Conservation (phyloP, 2,113 vertebrate species). For the Symphodus melops region DNA sequence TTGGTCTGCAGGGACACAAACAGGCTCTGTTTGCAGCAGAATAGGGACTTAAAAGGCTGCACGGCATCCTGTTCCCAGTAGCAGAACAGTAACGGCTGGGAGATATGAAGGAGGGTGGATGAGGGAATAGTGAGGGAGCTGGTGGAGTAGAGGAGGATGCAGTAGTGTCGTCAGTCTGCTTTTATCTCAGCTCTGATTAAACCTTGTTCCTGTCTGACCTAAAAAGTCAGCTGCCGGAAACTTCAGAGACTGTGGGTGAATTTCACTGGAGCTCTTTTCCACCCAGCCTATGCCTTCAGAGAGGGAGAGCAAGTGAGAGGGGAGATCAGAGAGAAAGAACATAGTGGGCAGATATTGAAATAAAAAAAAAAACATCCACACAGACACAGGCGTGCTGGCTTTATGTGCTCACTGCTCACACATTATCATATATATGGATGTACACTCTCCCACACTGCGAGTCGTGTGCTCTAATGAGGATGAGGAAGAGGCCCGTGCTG, state of each 20-base stretch:
- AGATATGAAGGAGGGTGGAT: slow-evolving; percentile 35
- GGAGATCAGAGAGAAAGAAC: slow-evolving; percentile 55
- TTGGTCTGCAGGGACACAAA: slow-evolving; percentile 65
- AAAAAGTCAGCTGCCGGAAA: slow-evolving; percentile 79
- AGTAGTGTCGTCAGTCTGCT: slow-evolving; percentile 64
- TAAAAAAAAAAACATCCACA: not conserved
- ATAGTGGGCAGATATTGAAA: slow-evolving; percentile 37
- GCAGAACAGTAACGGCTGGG: slow-evolving; percentile 38
- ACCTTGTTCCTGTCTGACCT: slow-evolving; percentile 76
- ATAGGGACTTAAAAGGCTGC: slow-evolving; percentile 50
- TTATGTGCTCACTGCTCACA: slow-evolving; percentile 29
- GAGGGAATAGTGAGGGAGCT: slow-evolving; percentile 48
- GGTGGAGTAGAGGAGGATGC: slow-evolving; percentile 56
- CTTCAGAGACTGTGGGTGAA: slow-evolving; percentile 71
- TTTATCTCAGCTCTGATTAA: slow-evolving; percentile 79
- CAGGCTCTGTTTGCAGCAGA: slow-evolving; percentile 50
- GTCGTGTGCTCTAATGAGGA: slow-evolving; percentile 47
- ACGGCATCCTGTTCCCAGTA: slow-evolving; percentile 26
- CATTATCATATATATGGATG: slow-evolving; percentile 30
- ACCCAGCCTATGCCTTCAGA: slow-evolving; percentile 48
- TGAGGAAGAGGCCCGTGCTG: slow-evolving; percentile 44
- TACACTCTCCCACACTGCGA: slow-evolving; percentile 7
- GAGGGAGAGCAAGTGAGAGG: slow-evolving; percentile 40
- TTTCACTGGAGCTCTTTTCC: slow-evolving; percentile 58
- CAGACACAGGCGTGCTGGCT: slow-evolving; percentile 30